A percentile compares a stretch with the other conserved stretches of the same genome.
Conservation (phyloP, 1,140 invertebrate species). For the Zaprionus lachaisei region DNA sequence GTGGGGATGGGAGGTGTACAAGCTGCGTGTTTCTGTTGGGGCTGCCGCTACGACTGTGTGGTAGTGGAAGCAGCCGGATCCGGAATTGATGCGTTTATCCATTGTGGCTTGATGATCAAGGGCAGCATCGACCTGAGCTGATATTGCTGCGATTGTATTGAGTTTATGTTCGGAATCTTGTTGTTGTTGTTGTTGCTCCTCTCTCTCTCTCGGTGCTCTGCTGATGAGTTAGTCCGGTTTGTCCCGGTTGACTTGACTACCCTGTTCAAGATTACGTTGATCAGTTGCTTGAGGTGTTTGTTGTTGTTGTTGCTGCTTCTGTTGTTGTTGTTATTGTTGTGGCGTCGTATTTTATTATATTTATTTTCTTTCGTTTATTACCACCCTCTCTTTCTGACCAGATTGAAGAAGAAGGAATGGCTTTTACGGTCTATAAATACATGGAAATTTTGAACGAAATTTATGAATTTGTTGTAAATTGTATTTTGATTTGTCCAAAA, state of each 20-base stretch:
- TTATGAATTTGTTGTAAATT: conserved; percentile 17
- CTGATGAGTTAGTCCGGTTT: conserved; percentile 8
- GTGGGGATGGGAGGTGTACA: background rate
- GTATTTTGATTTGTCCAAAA: conserved; percentile 11
- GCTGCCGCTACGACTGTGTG: conserved; percentile 10
- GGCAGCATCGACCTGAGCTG: conserved; percentile 31
- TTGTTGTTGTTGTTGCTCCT: background rate
- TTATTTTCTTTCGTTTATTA: conserved; percentile 2
- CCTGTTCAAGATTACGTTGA: conserved; percentile 15
- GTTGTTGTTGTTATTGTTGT: conserved; percentile 5
- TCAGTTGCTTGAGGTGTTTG: background rate
- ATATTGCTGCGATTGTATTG: conserved; percentile 2
- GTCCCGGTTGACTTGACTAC: conserved; percentile 10
- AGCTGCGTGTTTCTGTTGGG: conserved; percentile 2
- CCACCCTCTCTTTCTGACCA: conserved; percentile 7
- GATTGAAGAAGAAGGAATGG: conserved; percentile 2
- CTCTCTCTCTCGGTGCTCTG: background rate
- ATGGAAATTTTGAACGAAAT: conserved; percentile 35
- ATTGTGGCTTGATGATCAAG: conserved; percentile 9
- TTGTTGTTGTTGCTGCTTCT: background rate
- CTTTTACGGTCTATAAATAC: conserved; percentile 35
- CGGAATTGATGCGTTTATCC: conserved; percentile 26
- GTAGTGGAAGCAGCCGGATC: conserved; percentile 19
- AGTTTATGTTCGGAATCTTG: conserved; percentile 3
- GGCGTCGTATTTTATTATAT: background rate